Evolutionary conservation across 2,888 invertebrate genomes (phyloP), one percentile per base, ranked within the genome.

Genomic region (Saturnia pavonia): DNA sequence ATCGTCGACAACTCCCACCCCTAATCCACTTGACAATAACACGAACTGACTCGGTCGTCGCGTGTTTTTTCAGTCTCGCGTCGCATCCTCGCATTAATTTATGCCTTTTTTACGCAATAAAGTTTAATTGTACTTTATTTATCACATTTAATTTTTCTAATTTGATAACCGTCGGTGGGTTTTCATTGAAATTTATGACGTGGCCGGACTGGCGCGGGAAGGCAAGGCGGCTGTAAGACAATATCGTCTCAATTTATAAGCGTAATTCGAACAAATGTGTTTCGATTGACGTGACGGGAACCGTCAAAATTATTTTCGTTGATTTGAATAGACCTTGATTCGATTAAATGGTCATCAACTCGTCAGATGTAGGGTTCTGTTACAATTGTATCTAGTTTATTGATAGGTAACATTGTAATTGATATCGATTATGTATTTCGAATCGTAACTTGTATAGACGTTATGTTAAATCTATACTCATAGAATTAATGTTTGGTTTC

Each of bases 81-180:
- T 81, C 80, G 77, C 81, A 80, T 82, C 85, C 77, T 79, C 82
- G 82, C 85, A 87, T 91, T 92, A 92, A 94, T 92, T 93, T 93
- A 94, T 94, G 91, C 92, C 87, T 92, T 92, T 93, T 94, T 93
- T 92, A 94, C 92, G 92, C 92, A 93, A 93, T 94, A 94, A 94
- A 85, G 82, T 85, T 92, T 94, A 93, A 94, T 94, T 91, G 92
- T 88, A 83, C 89, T 91, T 91, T 92, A 93, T 93, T 92, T 91
- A 92, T 92, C 92, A 90, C 91, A 90, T 91, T 92, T 92, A 94
- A 93, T 94, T 92, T 92, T 92, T 91, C 88, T 93, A 92, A 94
- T 94, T 93, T 88, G 91, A 94, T 94, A 89, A 92, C 86, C 85
- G 81, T 78, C 78, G 77, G 82, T 75, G 83, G 85, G 76, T 70